A percentile compares a stretch with the other conserved stretches of the same genome.
phyloP scores from a whole-genome alignment of 2,113 vertebrate species.

The Perccottus glenii region DNA sequence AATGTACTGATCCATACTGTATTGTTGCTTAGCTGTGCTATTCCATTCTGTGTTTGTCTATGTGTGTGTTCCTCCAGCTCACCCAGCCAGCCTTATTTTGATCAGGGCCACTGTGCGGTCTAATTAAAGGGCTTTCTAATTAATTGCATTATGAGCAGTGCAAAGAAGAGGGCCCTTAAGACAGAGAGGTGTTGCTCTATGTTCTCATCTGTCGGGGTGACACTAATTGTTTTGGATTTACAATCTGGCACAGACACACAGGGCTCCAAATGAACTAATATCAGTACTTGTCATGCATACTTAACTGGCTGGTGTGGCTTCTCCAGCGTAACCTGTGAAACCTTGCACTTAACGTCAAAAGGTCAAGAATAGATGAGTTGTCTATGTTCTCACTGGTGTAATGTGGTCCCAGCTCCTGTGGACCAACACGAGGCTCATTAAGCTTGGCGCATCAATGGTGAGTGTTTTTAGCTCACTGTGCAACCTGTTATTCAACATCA shows the following conservation, averaged over 20 bases:
- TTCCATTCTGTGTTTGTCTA: neutral
- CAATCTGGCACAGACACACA: constrained; percentile 36
- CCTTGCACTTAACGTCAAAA: constrained; percentile 7
- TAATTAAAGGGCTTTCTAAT: constrained; percentile 64
- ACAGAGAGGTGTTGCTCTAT: constrained; percentile 51
- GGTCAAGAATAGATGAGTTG: constrained; percentile 8
- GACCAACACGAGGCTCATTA: neutral
- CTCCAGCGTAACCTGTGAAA: constrained; percentile 10
- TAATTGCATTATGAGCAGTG: constrained; percentile 59
- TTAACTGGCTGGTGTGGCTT: constrained; percentile 5
- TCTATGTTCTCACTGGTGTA: neutral
- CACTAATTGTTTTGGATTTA: constrained; percentile 59
- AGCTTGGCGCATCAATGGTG: neutral
- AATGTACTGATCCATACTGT: neutral
- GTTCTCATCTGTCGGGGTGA: constrained; percentile 55
- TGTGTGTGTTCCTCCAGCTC: constrained; percentile 6
- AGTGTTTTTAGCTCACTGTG: too few relatives aligned
- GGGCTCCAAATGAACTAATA: constrained; percentile 24
- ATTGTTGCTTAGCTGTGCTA: too few relatives aligned
- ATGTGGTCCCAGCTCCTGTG: neutral
- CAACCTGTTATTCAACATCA: too few relatives aligned
- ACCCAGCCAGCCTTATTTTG: constrained; percentile 39
- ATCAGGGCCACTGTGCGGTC: constrained; percentile 48
- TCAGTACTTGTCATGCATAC: constrained; percentile 25
- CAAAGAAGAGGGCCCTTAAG: constrained; percentile 52